Percentiles rank a stretch among this genome's conserved stretches.
Evolutionary conservation across 1,140 invertebrate species (phyloP).

Genomic region (Listronotus oregonensis): DNA sequence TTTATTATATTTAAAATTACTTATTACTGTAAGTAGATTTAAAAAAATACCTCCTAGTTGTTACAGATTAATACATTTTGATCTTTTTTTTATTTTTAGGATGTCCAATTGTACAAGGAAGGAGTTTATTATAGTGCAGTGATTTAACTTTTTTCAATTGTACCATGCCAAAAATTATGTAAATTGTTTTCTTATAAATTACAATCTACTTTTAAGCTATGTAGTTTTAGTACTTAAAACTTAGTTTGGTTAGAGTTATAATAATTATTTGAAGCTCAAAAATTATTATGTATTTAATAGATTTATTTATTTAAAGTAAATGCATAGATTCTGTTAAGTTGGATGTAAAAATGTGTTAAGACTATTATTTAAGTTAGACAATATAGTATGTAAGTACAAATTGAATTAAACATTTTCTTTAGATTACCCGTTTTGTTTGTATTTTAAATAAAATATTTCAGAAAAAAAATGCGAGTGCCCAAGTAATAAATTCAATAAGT

Average conservation of each 20-base stretch:
- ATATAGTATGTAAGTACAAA: constrained; percentile 34
- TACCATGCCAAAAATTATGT: constrained; percentile 52
- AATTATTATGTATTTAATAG: constrained; percentile 22
- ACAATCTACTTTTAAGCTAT: constrained; percentile 27
- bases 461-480: no score
- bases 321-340: constrained; percentile 27
- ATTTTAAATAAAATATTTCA: no score
- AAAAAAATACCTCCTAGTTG: no score
- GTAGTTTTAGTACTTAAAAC: constrained; percentile 32
- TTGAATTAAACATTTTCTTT: constrained; percentile 15
- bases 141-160: constrained; percentile 22
- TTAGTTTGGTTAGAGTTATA: constrained; percentile 27
- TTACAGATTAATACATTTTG: no score
- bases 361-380: constrained; percentile 21
- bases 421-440: not conserved
- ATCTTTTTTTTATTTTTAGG: constrained; percentile 59
- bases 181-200: constrained; percentile 41
- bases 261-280: not conserved
- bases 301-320: constrained; percentile 23
- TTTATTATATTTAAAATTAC: no score
- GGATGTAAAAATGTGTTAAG: constrained; percentile 33
- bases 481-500: no score
- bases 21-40: no score
- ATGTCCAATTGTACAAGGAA: constrained; percentile 59
- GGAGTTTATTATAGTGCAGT: constrained; percentile 44